Evolutionary conservation across 2,888 invertebrate species (phyloP).

Genomic region (Eucriotettix oculatus): DNA sequence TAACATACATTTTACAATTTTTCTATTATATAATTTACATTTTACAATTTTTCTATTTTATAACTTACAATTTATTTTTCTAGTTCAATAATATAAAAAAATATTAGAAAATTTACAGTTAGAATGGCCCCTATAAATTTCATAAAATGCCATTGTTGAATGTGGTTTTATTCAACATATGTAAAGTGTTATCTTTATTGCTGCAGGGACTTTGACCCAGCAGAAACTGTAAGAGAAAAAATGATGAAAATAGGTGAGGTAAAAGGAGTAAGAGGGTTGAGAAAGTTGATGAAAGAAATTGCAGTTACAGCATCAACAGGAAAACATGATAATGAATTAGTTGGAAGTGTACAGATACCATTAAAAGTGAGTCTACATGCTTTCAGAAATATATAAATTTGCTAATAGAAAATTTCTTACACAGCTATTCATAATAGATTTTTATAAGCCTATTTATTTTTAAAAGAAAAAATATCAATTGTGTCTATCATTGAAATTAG

Average conservation of each 20-base stretch:
- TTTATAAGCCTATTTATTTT: neutral
- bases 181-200: neutral
- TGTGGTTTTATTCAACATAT: too few relatives aligned
- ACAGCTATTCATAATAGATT: neutral
- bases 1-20: neutral
- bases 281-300: constrained; percentile 75
- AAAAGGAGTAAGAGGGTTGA: constrained; percentile 67
- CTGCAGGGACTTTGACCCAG: constrained; percentile 71
- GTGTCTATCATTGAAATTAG: too few relatives aligned
- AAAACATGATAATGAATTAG: constrained; percentile 87
- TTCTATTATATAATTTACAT: neutral
- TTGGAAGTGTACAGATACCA: constrained; percentile 73
- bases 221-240: constrained; percentile 75
- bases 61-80: neutral
- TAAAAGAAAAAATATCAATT: too few relatives aligned
- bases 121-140: too few relatives aligned
- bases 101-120: too few relatives aligned
- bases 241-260: constrained; percentile 72
- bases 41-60: neutral
- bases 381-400: neutral
- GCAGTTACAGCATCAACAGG: constrained; percentile 89
- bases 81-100: too few relatives aligned
- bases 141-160: too few relatives aligned
- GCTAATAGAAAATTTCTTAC: neutral
- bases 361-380: constrained; percentile 45